phyloP scores from a whole-genome alignment of 2,888 invertebrate genomes.

The Drosophila anomelani region DNA sequence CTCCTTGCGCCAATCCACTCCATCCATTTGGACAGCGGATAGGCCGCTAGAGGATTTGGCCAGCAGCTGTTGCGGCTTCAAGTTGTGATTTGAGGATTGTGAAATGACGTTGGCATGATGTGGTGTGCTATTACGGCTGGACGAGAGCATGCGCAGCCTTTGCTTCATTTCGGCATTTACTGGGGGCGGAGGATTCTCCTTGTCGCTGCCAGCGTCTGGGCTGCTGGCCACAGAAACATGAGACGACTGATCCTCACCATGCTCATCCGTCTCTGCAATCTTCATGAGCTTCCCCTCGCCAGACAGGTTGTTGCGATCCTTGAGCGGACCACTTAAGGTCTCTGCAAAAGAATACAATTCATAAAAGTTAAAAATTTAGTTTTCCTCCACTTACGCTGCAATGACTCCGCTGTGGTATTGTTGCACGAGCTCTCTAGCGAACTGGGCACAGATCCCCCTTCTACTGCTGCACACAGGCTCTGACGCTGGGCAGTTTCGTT shows the following conservation, averaged over 20 bases:
- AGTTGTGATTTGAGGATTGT: constrained; percentile 14
- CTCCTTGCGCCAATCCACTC: constrained; percentile 57
- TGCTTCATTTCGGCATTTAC: constrained; percentile 58
- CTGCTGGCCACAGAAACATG: constrained; percentile 46
- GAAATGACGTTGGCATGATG: constrained; percentile 47
- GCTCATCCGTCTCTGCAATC: constrained; percentile 76
- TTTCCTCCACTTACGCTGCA: constrained; percentile 51
- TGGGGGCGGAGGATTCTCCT: constrained; percentile 66
- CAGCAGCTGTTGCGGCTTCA: constrained; percentile 47
- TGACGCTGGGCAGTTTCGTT: constrained; percentile 57
- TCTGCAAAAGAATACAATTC: constrained; percentile 28
- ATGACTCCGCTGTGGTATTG: constrained; percentile 56
- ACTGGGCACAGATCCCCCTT: constrained; percentile 40
- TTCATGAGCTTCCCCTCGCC: constrained; percentile 70
- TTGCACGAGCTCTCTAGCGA: constrained; percentile 39
- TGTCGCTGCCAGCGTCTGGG: constrained; percentile 64
- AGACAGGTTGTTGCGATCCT: constrained; percentile 77
- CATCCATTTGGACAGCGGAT: constrained; percentile 31
- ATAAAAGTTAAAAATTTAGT: not conserved
- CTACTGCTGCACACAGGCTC: constrained; percentile 38
- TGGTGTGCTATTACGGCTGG: constrained; percentile 81
- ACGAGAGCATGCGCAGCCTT: constrained; percentile 68
- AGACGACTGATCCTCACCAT: constrained; percentile 31
- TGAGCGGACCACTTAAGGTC: constrained; percentile 60
- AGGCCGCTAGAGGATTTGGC: constrained; percentile 53